phyloP scores from a whole-genome alignment of 2,888 invertebrate genomes.

The Drosophila parthenogenetica region DNA sequence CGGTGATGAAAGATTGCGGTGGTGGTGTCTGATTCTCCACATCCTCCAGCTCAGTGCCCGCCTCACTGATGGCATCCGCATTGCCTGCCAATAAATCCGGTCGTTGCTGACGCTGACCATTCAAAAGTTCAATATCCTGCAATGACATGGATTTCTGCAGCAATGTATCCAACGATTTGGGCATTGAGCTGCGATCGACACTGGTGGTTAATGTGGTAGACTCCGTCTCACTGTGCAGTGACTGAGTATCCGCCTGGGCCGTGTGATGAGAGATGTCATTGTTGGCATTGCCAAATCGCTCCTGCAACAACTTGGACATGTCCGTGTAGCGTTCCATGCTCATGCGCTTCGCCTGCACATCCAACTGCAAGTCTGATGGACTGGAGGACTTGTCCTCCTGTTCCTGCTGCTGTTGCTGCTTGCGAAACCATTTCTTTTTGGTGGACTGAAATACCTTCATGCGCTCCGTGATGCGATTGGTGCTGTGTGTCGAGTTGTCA shows the following conservation, averaged over 20 bases:
- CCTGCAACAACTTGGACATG: slow-evolving; percentile 90
- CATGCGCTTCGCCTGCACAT: slow-evolving; percentile 88
- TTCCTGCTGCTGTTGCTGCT: slow-evolving; percentile 79
- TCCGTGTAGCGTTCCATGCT: slow-evolving; percentile 90
- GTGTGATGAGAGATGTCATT: slow-evolving; percentile 8
- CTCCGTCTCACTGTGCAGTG: slow-evolving; percentile 74
- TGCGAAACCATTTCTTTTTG: slow-evolving; percentile 89
- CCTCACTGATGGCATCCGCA: slow-evolving; percentile 81
- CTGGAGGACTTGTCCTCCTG: slow-evolving; percentile 20
- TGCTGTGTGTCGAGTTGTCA: slow-evolving; percentile 20
- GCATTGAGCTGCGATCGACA: slow-evolving; percentile 66
- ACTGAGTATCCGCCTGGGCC: slow-evolving; percentile 39
- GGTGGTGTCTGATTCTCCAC: slow-evolving; percentile 82
- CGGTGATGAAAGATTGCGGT: slow-evolving; percentile 89
- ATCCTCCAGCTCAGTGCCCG: slow-evolving; percentile 82
- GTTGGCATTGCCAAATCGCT: slow-evolving; percentile 87
- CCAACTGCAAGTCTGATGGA: slow-evolving; percentile 85
- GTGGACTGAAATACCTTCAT: slow-evolving; percentile 86
- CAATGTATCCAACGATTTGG: slow-evolving; percentile 68
- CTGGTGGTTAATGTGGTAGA: slow-evolving; percentile 78
- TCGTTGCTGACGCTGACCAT: slow-evolving; percentile 69
- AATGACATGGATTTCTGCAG: slow-evolving; percentile 84
- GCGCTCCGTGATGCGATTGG: slow-evolving; percentile 83
- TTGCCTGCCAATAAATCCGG: slow-evolving; percentile 77
- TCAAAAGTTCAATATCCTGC: slow-evolving; percentile 83